Conservation (phyloP, 2,113 vertebrate species). For the Hyperopisus bebe region DNA sequence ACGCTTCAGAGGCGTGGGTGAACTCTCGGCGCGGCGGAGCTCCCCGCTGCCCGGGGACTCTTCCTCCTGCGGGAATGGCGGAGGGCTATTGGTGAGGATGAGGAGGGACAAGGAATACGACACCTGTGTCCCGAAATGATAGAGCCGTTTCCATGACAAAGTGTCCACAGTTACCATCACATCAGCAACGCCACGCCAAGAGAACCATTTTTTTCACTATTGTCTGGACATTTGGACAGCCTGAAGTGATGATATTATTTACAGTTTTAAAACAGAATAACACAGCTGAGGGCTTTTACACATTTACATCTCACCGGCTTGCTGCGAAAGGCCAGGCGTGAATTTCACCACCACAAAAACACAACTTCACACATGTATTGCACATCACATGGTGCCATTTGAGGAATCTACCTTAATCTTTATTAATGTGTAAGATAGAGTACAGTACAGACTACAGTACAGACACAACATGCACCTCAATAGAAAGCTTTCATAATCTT, state of each 20-base stretch:
- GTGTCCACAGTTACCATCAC: neutral
- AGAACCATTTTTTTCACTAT: neutral
- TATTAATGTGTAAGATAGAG: neutral
- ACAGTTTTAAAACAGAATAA: neutral
- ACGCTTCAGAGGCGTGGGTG: slow-evolving; percentile 66
- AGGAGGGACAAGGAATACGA: neutral
- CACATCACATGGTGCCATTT: neutral
- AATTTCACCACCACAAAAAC: neutral
- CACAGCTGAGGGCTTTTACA: neutral
- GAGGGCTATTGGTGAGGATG: neutral
- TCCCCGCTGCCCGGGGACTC: slow-evolving; percentile 71
- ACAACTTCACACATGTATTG: neutral
- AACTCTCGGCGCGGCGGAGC: slow-evolving; percentile 47
- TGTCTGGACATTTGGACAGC: neutral
- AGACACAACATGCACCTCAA: neutral
- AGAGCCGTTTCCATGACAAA: neutral
- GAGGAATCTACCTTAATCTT: neutral
- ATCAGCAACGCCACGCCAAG: neutral
- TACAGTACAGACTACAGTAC: neutral
- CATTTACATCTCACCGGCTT: neutral
- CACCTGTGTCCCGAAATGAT: neutral
- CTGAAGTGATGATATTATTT: neutral
- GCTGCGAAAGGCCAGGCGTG: neutral
- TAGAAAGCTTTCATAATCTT: neutral
- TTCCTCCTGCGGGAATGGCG: slow-evolving; percentile 68